phyloP scores from a whole-genome alignment of 1,140 invertebrate genomes.

The Panagrolaimus sp. region DNA sequence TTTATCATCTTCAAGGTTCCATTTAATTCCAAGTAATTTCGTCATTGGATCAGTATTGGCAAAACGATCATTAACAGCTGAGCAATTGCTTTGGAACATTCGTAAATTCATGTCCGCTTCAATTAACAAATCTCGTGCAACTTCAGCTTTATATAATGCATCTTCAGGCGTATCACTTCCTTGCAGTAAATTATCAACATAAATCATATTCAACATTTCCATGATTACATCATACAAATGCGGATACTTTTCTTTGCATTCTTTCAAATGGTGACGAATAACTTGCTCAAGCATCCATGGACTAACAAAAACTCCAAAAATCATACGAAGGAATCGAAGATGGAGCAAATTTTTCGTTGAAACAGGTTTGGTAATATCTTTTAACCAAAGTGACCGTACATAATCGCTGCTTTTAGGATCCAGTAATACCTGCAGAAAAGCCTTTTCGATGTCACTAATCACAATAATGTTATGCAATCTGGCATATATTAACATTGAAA shows the following conservation, averaged over 20 bases:
- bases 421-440: constrained; percentile 35
- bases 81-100: constrained; percentile 31
- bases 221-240: not conserved
- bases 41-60: not conserved
- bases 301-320: constrained; percentile 30
- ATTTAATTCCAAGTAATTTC: constrained; percentile 34
- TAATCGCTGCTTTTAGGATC: constrained; percentile 24
- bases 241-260: not conserved
- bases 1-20: constrained; percentile 25
- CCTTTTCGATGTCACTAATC: constrained; percentile 37
- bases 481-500: constrained; percentile 30
- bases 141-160: constrained; percentile 16
- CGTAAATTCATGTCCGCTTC: constrained; percentile 37
- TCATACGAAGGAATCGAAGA: constrained; percentile 29
- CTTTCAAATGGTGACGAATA: constrained; percentile 28
- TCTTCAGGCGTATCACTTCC: constrained; percentile 9
- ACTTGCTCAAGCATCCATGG: constrained; percentile 31
- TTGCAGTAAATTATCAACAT: constrained; percentile 37
- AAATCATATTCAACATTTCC: constrained; percentile 24
- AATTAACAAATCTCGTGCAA: constrained; percentile 23
- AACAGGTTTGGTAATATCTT: constrained; percentile 24
- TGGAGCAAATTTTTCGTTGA: constrained; percentile 16
- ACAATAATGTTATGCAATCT: constrained; percentile 18
- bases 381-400: constrained; percentile 38
- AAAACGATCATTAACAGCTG: constrained; percentile 9